Conservation (phyloP, 2,797 vertebrate species). For the Malacoctenus gilli region DNA sequence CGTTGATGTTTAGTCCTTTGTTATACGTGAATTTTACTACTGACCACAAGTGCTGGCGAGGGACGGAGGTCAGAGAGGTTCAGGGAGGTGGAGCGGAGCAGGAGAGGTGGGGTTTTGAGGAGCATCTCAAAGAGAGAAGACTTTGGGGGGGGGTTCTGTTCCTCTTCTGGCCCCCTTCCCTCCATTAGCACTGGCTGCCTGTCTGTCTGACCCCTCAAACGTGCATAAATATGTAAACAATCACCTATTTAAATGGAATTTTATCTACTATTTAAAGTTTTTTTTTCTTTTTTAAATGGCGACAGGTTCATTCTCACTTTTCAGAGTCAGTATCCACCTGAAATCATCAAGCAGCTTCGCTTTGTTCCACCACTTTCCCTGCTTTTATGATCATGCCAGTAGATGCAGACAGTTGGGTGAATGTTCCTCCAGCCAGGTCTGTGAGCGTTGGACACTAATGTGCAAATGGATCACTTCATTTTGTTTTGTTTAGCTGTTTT, state of each 20-base stretch:
- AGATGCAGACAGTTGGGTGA: too few species aligned
- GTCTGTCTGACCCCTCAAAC: slow-evolving; percentile 52
- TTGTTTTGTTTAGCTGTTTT: slow-evolving; percentile 7
- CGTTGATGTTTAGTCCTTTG: slow-evolving; percentile 51
- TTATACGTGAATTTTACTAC: slow-evolving; percentile 68
- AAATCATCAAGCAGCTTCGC: background rate
- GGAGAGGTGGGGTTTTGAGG: too few species aligned
- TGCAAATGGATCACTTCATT: too few species aligned
- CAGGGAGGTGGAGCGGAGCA: background rate
- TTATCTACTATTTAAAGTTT: slow-evolving; percentile 40
- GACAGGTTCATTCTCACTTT: too few species aligned
- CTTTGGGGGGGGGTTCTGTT: background rate
- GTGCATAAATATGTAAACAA: slow-evolving; percentile 37
- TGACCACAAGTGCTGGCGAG: slow-evolving; percentile 66
- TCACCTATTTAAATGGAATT: slow-evolving; percentile 55
- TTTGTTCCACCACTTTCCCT: too few species aligned
- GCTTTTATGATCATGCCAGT: too few species aligned
- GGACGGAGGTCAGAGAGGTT: slow-evolving; percentile 25
- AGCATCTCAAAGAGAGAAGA: too few species aligned
- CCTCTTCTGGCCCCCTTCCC: slow-evolving; percentile 19
- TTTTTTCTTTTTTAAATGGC: slow-evolving; percentile 14
- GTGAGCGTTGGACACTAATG: too few species aligned
- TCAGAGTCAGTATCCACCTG: background rate
- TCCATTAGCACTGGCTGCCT: slow-evolving; percentile 58
- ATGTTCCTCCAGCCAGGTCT: too few species aligned